Evolutionary conservation across 2,113 vertebrate genomes (phyloP).

Genomic region (Rynchops niger): DNA sequence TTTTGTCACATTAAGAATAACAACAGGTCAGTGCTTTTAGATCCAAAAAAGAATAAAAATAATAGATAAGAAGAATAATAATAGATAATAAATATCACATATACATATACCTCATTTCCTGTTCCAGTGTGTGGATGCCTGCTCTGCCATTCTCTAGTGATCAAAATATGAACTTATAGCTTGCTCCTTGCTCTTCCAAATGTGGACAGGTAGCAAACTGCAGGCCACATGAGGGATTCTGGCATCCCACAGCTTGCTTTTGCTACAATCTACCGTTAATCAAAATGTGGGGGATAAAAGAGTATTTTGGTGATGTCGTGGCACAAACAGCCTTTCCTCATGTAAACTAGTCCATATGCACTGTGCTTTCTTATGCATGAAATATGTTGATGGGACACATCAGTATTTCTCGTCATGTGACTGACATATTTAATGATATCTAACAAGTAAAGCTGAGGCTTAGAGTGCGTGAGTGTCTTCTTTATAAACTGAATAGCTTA

Average conservation of each 20-base stretch:
- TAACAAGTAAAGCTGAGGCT: neutral
- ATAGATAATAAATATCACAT: neutral
- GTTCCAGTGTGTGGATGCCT: neutral
- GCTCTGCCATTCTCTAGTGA: neutral
- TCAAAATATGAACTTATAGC: neutral
- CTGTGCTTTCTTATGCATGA: neutral
- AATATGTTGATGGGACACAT: accelerated
- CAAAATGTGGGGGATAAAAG: neutral
- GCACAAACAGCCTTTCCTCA: neutral
- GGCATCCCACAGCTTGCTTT: neutral
- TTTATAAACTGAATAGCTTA: neutral
- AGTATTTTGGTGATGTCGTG: neutral
- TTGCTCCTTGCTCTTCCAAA: neutral
- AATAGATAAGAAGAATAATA: no score
- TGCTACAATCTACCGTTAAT: neutral
- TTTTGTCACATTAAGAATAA: neutral
- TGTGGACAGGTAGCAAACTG: neutral
- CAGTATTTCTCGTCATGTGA: neutral
- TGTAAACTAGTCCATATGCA: neutral
- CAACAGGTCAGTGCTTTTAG: neutral
- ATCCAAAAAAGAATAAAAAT: neutral
- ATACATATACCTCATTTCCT: neutral
- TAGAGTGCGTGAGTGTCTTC: neutral
- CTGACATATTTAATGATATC: neutral
- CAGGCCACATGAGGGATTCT: neutral